Evolutionary conservation across 2,797 vertebrate species (phyloP).

Genomic region (Sylvia borin): DNA sequence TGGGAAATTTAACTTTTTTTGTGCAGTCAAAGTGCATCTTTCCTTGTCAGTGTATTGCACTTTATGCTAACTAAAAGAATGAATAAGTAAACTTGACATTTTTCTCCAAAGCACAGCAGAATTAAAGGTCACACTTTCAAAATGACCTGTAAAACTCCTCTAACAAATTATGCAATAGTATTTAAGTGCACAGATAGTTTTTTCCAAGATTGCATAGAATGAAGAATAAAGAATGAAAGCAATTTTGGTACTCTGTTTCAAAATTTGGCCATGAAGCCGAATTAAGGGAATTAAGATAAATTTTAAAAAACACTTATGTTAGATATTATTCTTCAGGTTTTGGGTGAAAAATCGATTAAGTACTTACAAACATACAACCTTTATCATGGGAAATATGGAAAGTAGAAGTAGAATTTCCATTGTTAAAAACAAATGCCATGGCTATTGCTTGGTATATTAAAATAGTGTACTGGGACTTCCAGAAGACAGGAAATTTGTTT

Average conservation of each 20-base stretch:
- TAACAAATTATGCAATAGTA: slow-evolving; percentile 5
- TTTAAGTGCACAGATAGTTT: neutral
- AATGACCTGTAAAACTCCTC: slow-evolving; percentile 14
- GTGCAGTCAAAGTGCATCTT: neutral
- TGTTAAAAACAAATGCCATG: neutral
- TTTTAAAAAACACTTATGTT: neutral
- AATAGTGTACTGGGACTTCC: neutral
- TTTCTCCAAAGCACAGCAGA: neutral
- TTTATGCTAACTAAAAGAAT: slow-evolving; percentile 11
- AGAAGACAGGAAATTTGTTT: neutral
- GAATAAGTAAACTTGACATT: slow-evolving; percentile 28
- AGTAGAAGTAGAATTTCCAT: neutral
- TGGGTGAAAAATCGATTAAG: neutral
- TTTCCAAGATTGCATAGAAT: neutral
- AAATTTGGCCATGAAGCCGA: neutral
- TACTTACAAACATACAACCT: neutral
- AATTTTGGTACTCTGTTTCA: neutral
- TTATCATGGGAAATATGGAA: neutral
- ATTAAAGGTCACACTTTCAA: slow-evolving; percentile 39
- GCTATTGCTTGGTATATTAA: neutral
- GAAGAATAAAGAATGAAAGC: neutral
- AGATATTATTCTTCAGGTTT: neutral
- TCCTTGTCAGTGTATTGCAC: neutral
- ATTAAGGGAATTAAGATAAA: neutral
- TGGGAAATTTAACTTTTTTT: neutral